Evolutionary conservation across 2,888 invertebrate species (phyloP), one percentile per base, ranked within the genome.

Genomic region (Rhorus exstirpatorius): DNA sequence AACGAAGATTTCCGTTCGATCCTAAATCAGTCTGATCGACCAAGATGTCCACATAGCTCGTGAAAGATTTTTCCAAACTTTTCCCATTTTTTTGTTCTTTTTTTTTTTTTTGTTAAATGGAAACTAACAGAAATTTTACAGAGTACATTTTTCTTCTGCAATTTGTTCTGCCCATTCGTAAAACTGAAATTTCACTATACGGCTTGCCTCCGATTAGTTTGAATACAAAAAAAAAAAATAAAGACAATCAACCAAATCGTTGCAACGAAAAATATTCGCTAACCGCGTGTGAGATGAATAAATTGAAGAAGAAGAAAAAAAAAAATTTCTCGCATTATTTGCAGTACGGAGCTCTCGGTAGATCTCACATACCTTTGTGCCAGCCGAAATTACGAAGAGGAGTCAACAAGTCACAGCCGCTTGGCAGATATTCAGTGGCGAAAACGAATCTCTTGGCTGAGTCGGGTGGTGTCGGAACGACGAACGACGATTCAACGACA

Each of bases 371-470:
- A 38, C 72, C 79, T 26, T n/a, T 58, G 67, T 81, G 51, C 53
- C 87, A 87, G 72, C 82, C 83, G 63, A 88, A 88, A 74, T 74
- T 84, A 58, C 84, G 87, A 12, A 77, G 83, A 58, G 83, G 83
- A 7, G 72, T 76, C 0, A 87, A 31, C 6, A 31, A 86, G 71
- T 78, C 86, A 14, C 86, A 85, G 78, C 72, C 81, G 49, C 65
- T 82, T 1, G 78, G 83, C 35, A 83, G 87, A 68, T 63, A 77
- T 21, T 51, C 83, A 44, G 17, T 61, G 17, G 46, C 80, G 55
- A 86, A 71, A 60, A 46, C 74, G 53, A 60, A 55, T 2, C 6
- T 38, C 21, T 38, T 38, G 61, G 60, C 72, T 4, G 49, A 60
- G 4, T 55, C 68, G 35, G 46, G 60, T 26, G 44, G 24, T 19